Evolutionary conservation across 2,113 vertebrate species (phyloP), one percentile per base, ranked within the genome.

Genomic region (Anolis sagrei): DNA sequence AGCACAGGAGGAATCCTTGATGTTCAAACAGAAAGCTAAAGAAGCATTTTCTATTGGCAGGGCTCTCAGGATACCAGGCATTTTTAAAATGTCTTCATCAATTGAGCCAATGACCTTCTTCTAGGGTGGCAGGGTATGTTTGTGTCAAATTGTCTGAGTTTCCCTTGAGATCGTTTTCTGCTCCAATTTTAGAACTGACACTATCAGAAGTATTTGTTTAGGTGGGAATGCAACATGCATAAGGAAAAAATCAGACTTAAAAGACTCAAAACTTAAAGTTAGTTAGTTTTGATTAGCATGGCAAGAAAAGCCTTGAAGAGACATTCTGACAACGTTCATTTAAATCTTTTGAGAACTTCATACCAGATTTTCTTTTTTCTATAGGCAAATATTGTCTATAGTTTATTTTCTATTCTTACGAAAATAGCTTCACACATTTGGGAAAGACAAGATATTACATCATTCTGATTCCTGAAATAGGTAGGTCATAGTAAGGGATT

Each of bases 1-100:
- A 7, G 87, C 80, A 6, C 89, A 88, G 93, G 72, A 92, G 90
- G 87, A 87, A 84, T 70, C 86, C 49, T 82, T 82, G 69, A 86
- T 85, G 92, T 86, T 91, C 87, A 86, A 88, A 81, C 74, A 61
- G 19, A 85, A 89, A 32, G 81, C 84, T 86, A 78, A 87, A 87
- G 87, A 82, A 81, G 81, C 81, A 80, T 91, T 86, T 89, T 77
- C 91, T 85, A 85, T 0, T 78, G 81, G 83, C 85, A 86, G 49
- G 16, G 18, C 79, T 78, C 85, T 86, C 89, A 68, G 73, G 90
- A 85, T 72, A 25, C 76, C 80, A 79, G 0, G 18, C 29, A 79
- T 85, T 73, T 79, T 89, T 75, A 78, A 84, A 86, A 77, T 69
- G 85, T 72, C 87, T 54, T 81, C 23, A 51, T 87, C 89, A 86